These are phyloP conservation scores for Notarius lentiginosus DNA, from an alignment of 2,113 vertebrate genomes.

Conservation along the genomic window DNA sequence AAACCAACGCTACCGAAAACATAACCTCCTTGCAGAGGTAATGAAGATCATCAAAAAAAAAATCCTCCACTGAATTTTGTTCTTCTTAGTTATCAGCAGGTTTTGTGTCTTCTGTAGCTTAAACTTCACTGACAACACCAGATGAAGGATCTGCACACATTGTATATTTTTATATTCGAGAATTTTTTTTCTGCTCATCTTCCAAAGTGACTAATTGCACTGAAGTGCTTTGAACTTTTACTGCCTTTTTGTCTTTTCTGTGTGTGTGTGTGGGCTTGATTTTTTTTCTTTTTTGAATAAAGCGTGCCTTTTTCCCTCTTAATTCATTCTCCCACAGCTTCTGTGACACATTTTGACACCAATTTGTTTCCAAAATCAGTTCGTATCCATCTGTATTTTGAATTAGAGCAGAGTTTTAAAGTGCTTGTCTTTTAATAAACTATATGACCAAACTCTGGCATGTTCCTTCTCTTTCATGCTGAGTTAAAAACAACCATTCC, in stretches of 20 bases:
- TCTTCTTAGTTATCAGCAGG: not conserved
- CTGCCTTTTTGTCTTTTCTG: not conserved
- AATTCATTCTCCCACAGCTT: not conserved
- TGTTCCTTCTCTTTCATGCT: conserved; percentile 14
- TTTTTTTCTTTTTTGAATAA: not conserved
- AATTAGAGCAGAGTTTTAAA: not conserved
- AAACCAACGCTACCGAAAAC: too few relatives aligned
- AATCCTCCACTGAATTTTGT: not conserved
- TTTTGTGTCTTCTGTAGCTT: not conserved
- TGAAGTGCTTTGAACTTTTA: not conserved
- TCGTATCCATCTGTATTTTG: not conserved
- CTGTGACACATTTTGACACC: not conserved
- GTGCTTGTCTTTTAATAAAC: not conserved
- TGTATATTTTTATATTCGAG: not conserved
- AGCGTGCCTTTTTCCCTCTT: not conserved
- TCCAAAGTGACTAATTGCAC: not conserved
- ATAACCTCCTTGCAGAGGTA: too few relatives aligned
- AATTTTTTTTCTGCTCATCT: not conserved
- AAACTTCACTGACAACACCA: not conserved
- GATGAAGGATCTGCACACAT: not conserved
- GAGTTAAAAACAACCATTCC: conserved; percentile 32
- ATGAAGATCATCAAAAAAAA: not conserved
- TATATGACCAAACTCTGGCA: not conserved
- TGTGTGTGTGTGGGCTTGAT: too few relatives aligned
- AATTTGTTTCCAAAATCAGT: not conserved